A percentile compares a stretch with the other conserved stretches of the same genome.
Conservation (phyloP, 2,113 vertebrate species). For the Lophius piscatorius region DNA sequence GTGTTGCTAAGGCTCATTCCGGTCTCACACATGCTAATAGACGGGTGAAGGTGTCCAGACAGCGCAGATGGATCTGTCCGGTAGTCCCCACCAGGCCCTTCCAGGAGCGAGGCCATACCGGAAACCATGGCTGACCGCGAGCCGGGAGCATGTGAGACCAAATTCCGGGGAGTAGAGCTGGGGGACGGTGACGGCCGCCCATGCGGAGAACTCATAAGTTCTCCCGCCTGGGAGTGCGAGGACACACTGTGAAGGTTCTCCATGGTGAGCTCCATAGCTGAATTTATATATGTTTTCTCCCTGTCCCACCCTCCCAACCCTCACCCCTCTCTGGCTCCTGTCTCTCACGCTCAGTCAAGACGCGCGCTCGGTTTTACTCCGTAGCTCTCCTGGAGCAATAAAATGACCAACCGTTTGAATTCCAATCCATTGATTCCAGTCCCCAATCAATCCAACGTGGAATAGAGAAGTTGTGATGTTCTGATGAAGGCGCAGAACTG, state of each 20-base stretch:
- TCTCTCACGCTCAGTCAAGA: conserved; percentile 64
- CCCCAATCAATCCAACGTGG: conserved; percentile 67
- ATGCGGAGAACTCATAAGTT: conserved; percentile 91
- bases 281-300: conserved; percentile 66
- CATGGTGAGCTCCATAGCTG: conserved; percentile 94
- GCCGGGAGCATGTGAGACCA: conserved; percentile 84
- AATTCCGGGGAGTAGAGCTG: conserved; percentile 81
- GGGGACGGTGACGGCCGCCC: conserved; percentile 83
- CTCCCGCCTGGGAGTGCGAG: conserved; percentile 88
- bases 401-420: conserved; percentile 74
- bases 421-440: conserved; percentile 82
- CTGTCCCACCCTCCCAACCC: conserved; percentile 74
- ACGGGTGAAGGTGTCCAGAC: conserved; percentile 90
- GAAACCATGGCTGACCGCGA: conserved; percentile 87
- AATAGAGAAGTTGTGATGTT: conserved; percentile 48
- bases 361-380: conserved; percentile 47
- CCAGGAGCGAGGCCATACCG: conserved; percentile 90
- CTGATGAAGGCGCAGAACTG: conserved; percentile 27
- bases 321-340: conserved; percentile 57
- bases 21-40: conserved; percentile 97
- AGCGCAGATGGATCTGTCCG: conserved; percentile 86
- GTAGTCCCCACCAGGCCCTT: conserved; percentile 88
- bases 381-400: conserved; percentile 66
- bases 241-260: conserved; percentile 92
- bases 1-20: conserved; percentile 93